These are phyloP conservation scores for Ypsolopha sequella DNA, from an alignment of 2,888 invertebrate genomes.

Conservation along the genomic window DNA sequence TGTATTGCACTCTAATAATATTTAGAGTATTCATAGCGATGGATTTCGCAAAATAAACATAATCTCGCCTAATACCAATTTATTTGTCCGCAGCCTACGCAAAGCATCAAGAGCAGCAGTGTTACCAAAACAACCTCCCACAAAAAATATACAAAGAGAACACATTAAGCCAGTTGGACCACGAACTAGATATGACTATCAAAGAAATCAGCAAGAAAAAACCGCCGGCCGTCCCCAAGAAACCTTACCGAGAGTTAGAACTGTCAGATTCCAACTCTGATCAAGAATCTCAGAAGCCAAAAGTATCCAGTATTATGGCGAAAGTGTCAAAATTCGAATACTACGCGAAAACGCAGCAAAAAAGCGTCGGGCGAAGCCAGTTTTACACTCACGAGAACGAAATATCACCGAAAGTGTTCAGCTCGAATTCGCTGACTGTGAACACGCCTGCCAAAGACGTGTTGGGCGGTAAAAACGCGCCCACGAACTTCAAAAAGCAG, in stretches of 20 bases:
- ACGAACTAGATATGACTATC: constrained; percentile 56
- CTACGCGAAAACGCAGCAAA: constrained; percentile 75
- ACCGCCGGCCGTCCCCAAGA: constrained; percentile 75
- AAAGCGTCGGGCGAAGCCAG: constrained; percentile 56
- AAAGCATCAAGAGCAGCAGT: constrained; percentile 24
- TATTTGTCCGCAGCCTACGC: not conserved
- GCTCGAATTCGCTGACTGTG: constrained; percentile 81
- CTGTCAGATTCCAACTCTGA: constrained; percentile 63
- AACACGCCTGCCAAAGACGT: constrained; percentile 88
- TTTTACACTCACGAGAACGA: constrained; percentile 57
- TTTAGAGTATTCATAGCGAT: no score
- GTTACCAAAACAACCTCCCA: constrained; percentile 36
- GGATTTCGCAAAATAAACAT: constrained; percentile 15
- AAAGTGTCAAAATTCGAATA: constrained; percentile 87
- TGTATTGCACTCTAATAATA: no score
- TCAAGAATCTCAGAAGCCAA: constrained; percentile 41
- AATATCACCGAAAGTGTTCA: constrained; percentile 83
- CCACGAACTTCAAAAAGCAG: constrained; percentile 73
- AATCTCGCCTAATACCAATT: not conserved
- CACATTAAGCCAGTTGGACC: constrained; percentile 44
- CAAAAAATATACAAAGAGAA: constrained; percentile 49
- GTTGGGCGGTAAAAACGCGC: constrained; percentile 75
- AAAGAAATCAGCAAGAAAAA: constrained; percentile 70
- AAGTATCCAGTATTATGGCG: constrained; percentile 72
- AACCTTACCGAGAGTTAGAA: constrained; percentile 64